Evolutionary conservation across 2,888 invertebrate species (phyloP), one percentile per base, ranked within the genome.

Genomic region (Tetanocera ferruginea): DNA sequence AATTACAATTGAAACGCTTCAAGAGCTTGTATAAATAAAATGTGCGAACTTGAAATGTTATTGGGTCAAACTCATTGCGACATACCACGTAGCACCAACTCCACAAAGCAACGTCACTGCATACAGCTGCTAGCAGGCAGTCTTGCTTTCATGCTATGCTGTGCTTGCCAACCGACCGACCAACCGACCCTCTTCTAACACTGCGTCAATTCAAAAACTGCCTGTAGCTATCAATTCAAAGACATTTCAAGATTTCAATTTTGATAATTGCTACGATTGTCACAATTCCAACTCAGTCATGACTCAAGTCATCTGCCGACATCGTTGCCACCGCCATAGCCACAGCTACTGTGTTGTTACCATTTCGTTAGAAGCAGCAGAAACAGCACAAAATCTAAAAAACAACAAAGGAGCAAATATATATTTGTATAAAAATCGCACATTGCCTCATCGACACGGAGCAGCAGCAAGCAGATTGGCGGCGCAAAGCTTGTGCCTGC

Each of bases 201-300:
- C 23, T 23, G 19, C 19, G 34, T 14, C 72, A 60, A 72, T 51
- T 52, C 70, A 28, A 51, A 70, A 51, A 51, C 51, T 60, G 57
- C 23, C 60, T 60, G 34, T 23, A 60, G 72, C 43, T 43, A 43
- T 62, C 25, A 62, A 62, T 37, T 28, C 51, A 70, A 71, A 71
- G 64, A 51, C 62, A 67, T 78, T 78, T 71, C 69, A 76, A 79
- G 79, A 79, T 81, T 81, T 81, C 80, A 78, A 80, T 80, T 80
- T 77, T 80, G 81, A 80, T 81, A 80, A 81, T 81, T 80, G 81
- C 74, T 73, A 52, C 69, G 76, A 64, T 81, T 81, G 78, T 76
- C 70, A 78, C 78, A 76, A 64, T 77, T 76, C 49, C 69, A 76
- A 57, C 51, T 23, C 23, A 76, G 67, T 57, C 57, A 23, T 43